A percentile compares a stretch with the other conserved stretches of the same genome.
phyloP scores from a whole-genome alignment of 2,797 vertebrate genomes.

The Sebastes iracundus region DNA sequence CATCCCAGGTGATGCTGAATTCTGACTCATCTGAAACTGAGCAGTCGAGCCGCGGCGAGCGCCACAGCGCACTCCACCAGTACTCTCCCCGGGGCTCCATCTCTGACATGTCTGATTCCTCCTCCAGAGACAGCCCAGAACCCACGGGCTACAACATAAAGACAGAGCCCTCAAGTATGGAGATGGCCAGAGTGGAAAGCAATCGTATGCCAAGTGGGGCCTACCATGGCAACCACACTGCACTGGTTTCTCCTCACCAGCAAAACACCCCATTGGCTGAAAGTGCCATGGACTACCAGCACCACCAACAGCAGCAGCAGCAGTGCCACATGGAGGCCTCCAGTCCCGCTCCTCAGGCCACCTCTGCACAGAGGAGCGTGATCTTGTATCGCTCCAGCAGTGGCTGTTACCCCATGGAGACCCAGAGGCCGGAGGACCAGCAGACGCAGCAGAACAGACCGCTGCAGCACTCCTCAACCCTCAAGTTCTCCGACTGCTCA shows the following conservation, averaged over 20 bases:
- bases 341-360: conserved; percentile 56
- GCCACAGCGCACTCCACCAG: conserved; percentile 73
- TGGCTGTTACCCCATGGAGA: conserved; percentile 80
- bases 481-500: conserved; percentile 71
- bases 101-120: conserved; percentile 86
- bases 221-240: conserved; percentile 54
- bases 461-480: conserved; percentile 27
- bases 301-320: conserved; percentile 67
- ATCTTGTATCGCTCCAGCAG: conserved; percentile 86
- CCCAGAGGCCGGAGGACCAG: conserved; percentile 69
- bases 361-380: conserved; percentile 81
- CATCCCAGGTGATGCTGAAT: conserved; percentile 83
- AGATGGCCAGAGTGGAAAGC: conserved; percentile 74
- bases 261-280: conserved; percentile 60
- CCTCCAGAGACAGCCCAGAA: conserved; percentile 85
- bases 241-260: conserved; percentile 65
- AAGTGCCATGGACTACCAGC: conserved; percentile 71
- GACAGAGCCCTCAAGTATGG: conserved; percentile 75
- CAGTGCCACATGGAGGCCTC: conserved; percentile 64
- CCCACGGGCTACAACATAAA: conserved; percentile 80
- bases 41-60: conserved; percentile 75
- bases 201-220: conserved; percentile 36
- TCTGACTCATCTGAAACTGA: conserved; percentile 87
- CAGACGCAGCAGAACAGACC: conserved; percentile 67
- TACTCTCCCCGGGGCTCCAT: conserved; percentile 84